These are phyloP conservation scores for Rhogogaster chlorosoma DNA, from an alignment of 2,888 invertebrate genomes.

Conservation along the genomic window DNA sequence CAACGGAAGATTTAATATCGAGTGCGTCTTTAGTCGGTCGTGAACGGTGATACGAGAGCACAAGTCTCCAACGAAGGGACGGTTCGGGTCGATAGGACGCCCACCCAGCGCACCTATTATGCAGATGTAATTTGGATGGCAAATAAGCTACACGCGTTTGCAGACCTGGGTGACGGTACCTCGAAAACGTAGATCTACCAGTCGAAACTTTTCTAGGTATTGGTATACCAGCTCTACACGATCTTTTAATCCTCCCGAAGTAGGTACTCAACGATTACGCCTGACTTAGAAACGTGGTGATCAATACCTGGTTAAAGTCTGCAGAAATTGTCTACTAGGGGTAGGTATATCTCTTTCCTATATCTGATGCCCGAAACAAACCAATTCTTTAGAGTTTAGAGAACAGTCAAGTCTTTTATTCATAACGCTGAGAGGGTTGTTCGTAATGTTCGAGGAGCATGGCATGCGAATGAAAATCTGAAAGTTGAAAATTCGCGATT, in stretches of 20 bases:
- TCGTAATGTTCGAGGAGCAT: no score
- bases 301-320: background rate
- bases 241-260: background rate
- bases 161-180: constrained; percentile 28
- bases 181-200: constrained; percentile 8
- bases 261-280: background rate
- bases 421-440: background rate
- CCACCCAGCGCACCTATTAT: constrained; percentile 70
- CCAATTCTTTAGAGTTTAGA: background rate
- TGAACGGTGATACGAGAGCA: constrained; percentile 41
- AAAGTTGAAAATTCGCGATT: background rate
- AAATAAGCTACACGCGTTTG: constrained; percentile 66
- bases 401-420: background rate
- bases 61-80: constrained; percentile 67
- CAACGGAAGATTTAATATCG: constrained; percentile 46
- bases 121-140: constrained; percentile 74
- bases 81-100: constrained; percentile 68
- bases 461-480: no score
- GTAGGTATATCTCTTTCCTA: background rate
- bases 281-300: background rate
- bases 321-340: background rate
- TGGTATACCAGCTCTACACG: background rate
- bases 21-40: constrained; percentile 44
- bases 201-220: constrained; percentile 8
- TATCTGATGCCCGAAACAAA: background rate